These are phyloP conservation scores for Ascaphus truei DNA, from an alignment of 2,113 vertebrate species.

Conservation along the genomic window DNA sequence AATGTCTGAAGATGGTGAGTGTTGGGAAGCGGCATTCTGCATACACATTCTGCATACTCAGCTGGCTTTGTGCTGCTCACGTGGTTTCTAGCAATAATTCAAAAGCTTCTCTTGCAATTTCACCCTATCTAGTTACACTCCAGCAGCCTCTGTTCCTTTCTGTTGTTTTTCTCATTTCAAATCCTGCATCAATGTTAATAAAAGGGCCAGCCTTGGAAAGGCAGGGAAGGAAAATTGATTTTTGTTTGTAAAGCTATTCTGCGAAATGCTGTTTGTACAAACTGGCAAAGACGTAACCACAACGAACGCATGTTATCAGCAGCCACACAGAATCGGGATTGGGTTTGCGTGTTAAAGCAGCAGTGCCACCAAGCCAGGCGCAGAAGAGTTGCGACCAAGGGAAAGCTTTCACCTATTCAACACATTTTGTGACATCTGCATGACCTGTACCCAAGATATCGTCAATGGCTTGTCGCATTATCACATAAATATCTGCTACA, in stretches of 20 bases:
- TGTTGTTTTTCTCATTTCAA: not conserved
- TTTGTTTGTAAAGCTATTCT: not conserved
- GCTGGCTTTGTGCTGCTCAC: constrained; percentile 39
- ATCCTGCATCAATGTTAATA: not conserved
- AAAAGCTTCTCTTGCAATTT: not conserved
- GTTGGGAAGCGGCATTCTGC: constrained; percentile 33
- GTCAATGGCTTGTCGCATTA: too few species aligned
- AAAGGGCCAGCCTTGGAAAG: constrained; percentile 20
- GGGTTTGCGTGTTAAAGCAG: too few species aligned
- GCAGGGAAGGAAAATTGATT: constrained; percentile 7
- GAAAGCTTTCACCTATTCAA: too few species aligned
- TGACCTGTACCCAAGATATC: too few species aligned
- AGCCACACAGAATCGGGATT: too few species aligned
- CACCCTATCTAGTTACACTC: constrained; percentile 11
- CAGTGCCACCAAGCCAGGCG: too few species aligned
- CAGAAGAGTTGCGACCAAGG: too few species aligned
- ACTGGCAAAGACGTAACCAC: not conserved
- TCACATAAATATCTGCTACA: too few species aligned
- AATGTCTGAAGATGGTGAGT: constrained; percentile 47
- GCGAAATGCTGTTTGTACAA: not conserved
- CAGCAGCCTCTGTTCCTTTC: not conserved
- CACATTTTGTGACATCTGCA: too few species aligned
- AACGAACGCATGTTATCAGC: too few species aligned
- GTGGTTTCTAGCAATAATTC: constrained; percentile 33
- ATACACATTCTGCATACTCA: constrained; percentile 38